These are phyloP conservation scores for Knipowitschia caucasica DNA, from an alignment of 2,797 vertebrate genomes.

Conservation along the genomic window DNA sequence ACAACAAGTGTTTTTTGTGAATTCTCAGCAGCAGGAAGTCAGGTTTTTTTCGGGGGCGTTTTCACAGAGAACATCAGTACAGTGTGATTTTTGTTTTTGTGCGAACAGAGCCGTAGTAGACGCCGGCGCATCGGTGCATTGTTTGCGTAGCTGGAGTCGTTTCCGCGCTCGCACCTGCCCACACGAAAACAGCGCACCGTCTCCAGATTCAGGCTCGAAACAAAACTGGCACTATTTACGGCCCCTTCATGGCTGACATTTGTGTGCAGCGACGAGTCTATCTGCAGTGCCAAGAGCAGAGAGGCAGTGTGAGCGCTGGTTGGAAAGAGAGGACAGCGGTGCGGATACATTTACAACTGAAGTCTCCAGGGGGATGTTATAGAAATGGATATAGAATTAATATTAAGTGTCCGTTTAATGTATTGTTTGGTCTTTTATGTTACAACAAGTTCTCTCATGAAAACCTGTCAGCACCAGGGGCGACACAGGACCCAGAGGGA, in stretches of 20 bases:
- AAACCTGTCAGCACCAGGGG: no score
- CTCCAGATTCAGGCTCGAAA: constrained; percentile 33
- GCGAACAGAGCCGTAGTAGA: background rate
- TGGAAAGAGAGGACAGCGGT: background rate
- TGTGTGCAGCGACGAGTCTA: background rate
- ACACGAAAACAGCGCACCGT: constrained; percentile 50
- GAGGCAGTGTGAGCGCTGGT: background rate
- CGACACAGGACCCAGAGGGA: no score
- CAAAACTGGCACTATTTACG: constrained; percentile 57
- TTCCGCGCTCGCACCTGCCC: constrained; percentile 11
- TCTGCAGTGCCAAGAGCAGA: background rate
- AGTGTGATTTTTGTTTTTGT: constrained; percentile 6
- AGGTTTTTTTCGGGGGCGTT: background rate
- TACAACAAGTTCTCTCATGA: no score
- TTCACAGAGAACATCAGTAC: constrained; percentile 7
- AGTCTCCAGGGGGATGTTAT: no score
- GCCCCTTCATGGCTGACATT: constrained; percentile 16
- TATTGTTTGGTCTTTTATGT: no score
- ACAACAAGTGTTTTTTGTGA: constrained; percentile 3
- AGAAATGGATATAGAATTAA: no score
- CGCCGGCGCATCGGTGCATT: background rate
- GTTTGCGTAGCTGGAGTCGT: constrained; percentile 6
- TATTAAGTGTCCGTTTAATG: no score
- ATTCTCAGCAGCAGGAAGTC: constrained; percentile 7
- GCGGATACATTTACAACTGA: no score